A percentile compares a stretch with the other conserved stretches of the same genome.
phyloP scores from a whole-genome alignment of 2,888 invertebrate species.

The Psylliodes chrysocephalus region DNA sequence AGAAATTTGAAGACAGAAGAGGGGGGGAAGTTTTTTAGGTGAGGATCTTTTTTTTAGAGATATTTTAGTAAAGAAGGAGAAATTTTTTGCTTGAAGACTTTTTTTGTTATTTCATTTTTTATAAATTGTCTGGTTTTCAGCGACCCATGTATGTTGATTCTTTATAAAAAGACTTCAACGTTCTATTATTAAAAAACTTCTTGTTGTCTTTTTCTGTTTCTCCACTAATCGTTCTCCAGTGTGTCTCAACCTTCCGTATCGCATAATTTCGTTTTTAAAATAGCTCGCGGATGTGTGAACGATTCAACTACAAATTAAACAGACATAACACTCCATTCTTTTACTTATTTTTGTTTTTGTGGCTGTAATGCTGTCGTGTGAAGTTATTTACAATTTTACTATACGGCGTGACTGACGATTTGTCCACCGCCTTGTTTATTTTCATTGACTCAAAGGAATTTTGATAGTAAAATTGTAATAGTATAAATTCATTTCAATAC shows the following conservation, averaged over 20 bases:
- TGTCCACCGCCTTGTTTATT: conserved; percentile 1
- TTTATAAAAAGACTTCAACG: background rate
- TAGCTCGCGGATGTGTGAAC: conserved; percentile 10
- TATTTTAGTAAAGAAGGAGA: too few species aligned
- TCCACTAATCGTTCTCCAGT: conserved; percentile 1
- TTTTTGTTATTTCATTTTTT: too few species aligned
- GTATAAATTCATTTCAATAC: too few species aligned
- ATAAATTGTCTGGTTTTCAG: too few species aligned
- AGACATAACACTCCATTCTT: conserved; percentile 1
- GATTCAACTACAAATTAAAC: conserved; percentile 19
- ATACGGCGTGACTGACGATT: conserved; percentile 11
- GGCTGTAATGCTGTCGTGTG: conserved; percentile 6
- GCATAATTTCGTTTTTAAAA: conserved; percentile 18
- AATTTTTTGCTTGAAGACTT: too few species aligned
- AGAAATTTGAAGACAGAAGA: too few species aligned
- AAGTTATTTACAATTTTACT: conserved; percentile 21
- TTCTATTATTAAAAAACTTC: conserved; percentile 2
- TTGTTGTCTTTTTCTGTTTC: background rate
- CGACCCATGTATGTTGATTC: too few species aligned
- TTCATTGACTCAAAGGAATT: background rate
- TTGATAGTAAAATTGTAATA: background rate
- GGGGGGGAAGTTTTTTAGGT: too few species aligned
- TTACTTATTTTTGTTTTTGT: conserved; percentile 17
- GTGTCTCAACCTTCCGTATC: conserved; percentile 5
- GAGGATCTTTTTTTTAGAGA: too few species aligned